Evolutionary conservation across 1,140 invertebrate species (phyloP), one percentile per base, ranked within the genome.

Genomic region (Frieseomelitta varia): DNA sequence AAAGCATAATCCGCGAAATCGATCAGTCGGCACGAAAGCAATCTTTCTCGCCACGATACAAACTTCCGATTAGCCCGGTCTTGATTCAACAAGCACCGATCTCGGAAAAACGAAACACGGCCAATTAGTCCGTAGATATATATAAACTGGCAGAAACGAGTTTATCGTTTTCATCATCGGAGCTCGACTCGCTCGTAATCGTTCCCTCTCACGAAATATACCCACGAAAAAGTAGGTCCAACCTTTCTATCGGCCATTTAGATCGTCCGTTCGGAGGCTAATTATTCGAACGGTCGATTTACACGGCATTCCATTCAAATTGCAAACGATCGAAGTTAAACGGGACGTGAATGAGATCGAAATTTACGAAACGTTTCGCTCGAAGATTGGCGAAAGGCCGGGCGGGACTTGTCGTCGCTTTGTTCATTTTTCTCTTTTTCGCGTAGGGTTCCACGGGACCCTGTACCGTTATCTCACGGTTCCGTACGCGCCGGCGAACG

Each of bases 391-490:
- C 80, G 86, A 65, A 85, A 65, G 76, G 47, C 58, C 74, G 63
- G 55, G 34, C 65, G 69, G 69, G 78, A 79, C 24, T 61, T 61
- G 58, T 61, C 24, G 24, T n/a, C 24, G 8, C 39, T 47, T n/a
- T 53, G 65, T 76, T 56, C 56, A 67, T 51, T 51, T 34, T 53
- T 39, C 19, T 53, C 17, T 6, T 61, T 21, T 76, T 30, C 39
- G 55, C 11, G 17, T 67, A n/a, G n/a, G n/a, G 34, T 30, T n/a
- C 11, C 63, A 4, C 53, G 39, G 75, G 72, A 51, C 81, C 80
- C 51, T 75, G 79, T 88, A 89, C 87, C 87, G 87, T 89, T 89
- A 89, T 55, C 65, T 85, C 76, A 79, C 84, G 67, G 58, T 87
- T 75, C 85, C 71, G 87, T 81, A 75, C 65, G 73, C 83, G 8